These are phyloP conservation scores for Cyprinodon tularosa DNA, from an alignment of 2,113 vertebrate genomes.

Conservation along the genomic window DNA sequence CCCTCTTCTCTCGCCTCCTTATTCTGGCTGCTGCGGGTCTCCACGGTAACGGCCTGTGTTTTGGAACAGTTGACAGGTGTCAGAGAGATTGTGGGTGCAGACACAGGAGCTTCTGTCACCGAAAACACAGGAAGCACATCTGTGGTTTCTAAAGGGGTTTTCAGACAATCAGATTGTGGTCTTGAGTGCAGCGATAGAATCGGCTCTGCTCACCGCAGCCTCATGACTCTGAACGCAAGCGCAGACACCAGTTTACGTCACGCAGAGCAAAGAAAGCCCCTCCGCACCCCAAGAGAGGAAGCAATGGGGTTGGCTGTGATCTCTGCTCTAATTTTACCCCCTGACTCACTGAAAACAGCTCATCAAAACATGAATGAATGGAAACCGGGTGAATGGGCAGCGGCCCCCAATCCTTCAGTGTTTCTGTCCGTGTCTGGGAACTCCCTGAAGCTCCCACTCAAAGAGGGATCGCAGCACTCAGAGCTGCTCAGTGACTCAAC, in stretches of 20 bases:
- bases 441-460: slow-evolving; percentile 15
- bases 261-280: slow-evolving; percentile 53
- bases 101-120: slow-evolving; percentile 34
- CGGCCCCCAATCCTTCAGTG: neutral
- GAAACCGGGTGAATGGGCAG: slow-evolving; percentile 4
- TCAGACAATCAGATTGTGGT: slow-evolving; percentile 42
- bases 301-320: slow-evolving; percentile 21
- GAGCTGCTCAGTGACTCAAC: slow-evolving; percentile 28
- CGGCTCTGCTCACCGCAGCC: slow-evolving; percentile 30
- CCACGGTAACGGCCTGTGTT: slow-evolving; percentile 61
- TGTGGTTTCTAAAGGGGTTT: slow-evolving; percentile 59
- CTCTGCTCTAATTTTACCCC: slow-evolving; percentile 23
- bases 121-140: slow-evolving; percentile 66
- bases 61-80: slow-evolving; percentile 64
- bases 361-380: slow-evolving; percentile 30
- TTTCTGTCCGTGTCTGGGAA: slow-evolving; percentile 18
- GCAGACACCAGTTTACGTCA: slow-evolving; percentile 49
- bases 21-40: slow-evolving; percentile 55
- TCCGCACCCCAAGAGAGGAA: neutral
- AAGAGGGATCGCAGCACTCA: slow-evolving; percentile 7
- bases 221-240: slow-evolving; percentile 38
- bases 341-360: slow-evolving; percentile 9
- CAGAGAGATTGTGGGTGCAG: slow-evolving; percentile 13
- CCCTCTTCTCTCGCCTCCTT: slow-evolving; percentile 52
- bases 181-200: slow-evolving; percentile 14